phyloP scores from a whole-genome alignment of 1,140 invertebrate species.

The Dinoponera quadriceps region DNA sequence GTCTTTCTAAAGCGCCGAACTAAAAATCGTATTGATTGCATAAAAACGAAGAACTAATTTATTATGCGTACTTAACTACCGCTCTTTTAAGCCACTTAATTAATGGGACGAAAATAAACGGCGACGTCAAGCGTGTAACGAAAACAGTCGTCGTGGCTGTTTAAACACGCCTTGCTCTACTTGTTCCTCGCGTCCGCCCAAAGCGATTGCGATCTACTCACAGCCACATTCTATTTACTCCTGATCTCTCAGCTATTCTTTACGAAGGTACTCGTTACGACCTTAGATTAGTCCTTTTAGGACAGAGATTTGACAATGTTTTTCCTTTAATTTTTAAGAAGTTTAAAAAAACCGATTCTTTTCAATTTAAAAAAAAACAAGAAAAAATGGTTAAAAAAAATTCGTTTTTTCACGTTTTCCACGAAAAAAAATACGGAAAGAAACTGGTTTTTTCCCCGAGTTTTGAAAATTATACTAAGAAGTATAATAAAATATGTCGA shows the following conservation, averaged over 20 bases:
- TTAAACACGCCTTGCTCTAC: neutral
- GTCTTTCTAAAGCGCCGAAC: neutral
- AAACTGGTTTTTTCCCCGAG: too few relatives aligned
- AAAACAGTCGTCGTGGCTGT: neutral
- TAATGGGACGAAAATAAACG: slow-evolving; percentile 27
- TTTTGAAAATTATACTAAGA: too few relatives aligned
- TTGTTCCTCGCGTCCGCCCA: neutral
- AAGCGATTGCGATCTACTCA: neutral
- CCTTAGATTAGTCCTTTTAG: too few relatives aligned
- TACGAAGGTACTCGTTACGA: neutral
- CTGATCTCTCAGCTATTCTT: neutral
- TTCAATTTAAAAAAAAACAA: too few relatives aligned
- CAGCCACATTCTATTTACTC: neutral
- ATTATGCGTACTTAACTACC: slow-evolving; percentile 3
- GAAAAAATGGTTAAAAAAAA: too few relatives aligned
- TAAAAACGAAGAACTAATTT: neutral
- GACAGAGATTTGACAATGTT: neutral
- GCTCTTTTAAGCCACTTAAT: slow-evolving; percentile 33
- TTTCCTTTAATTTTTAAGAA: neutral
- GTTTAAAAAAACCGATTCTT: neutral
- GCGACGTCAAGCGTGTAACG: neutral
- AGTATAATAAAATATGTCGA: too few relatives aligned
- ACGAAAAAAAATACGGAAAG: too few relatives aligned
- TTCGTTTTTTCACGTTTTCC: too few relatives aligned
- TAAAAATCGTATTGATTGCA: neutral